Conservation (phyloP, 2,797 vertebrate genomes). For the Takifugu ocellatus region DNA sequence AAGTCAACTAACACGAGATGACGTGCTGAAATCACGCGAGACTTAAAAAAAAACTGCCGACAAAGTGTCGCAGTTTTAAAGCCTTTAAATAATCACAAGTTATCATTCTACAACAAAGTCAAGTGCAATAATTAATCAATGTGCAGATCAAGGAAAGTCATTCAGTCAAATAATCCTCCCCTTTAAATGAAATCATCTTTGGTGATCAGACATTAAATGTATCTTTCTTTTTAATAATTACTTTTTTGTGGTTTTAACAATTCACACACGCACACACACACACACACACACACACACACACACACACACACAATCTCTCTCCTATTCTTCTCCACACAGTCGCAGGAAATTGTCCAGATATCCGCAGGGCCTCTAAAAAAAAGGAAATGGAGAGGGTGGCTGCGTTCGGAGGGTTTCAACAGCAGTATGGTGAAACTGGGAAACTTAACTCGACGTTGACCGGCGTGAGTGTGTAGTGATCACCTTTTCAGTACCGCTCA, state of each 20-base stretch:
- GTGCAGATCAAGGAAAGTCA: no score
- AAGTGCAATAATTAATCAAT: no score
- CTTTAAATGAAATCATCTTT: background rate
- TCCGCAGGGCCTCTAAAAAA: conserved; percentile 68
- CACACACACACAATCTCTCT: conserved; percentile 40
- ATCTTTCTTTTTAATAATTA: no score
- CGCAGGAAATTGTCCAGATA: conserved; percentile 80
- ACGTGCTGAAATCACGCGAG: no score
- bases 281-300: conserved; percentile 9
- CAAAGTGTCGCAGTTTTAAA: no score
- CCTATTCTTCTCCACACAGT: conserved; percentile 80
- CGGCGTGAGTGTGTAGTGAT: no score
- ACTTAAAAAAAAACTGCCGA: no score
- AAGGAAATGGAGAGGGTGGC: conserved; percentile 51
- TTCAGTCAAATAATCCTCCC: no score
- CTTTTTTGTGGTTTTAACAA: background rate
- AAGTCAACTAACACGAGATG: no score
- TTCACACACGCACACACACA: conserved; percentile 13
- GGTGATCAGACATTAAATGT: background rate
- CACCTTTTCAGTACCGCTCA: conserved; percentile 3
- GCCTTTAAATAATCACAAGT: no score
- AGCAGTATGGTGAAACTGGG: conserved; percentile 32
- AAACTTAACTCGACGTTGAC: conserved; percentile 27
- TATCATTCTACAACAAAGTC: no score
- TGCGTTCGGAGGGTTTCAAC: conserved; percentile 36